Base-by-base conservation (phyloP, 2,113 vertebrate genomes). In the Cettia cetti region DNA sequence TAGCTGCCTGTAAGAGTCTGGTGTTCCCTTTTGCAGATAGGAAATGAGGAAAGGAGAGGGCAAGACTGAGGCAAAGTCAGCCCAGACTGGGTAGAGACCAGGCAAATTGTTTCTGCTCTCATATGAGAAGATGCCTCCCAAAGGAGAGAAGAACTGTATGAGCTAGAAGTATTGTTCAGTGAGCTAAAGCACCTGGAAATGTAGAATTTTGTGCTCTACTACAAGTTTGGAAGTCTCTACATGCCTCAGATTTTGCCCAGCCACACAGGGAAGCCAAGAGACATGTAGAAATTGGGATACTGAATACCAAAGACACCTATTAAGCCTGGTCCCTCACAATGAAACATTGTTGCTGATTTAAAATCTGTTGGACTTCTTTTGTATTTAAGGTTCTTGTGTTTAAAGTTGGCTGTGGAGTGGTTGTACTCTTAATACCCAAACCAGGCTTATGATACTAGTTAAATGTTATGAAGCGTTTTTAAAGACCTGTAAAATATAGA, bases 401-500 rank as follows among this genome's bases (percentile, higher is more conserved):
- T 75, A 65, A 76, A 90, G 71, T 13, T 81, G 82, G 72, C 90
- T 60, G 20, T 53, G 68, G 24, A 64, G 59, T 71, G 20, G 26
- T 40, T 81, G 35, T 64, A 40, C 37, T 89, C 28, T 37, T 64
- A 86, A 86, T 90, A 64, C 14, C 8, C 39, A 77, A 83, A 63
- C 44, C 2, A 6, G 40, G n/a, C 61, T 86, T 86, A 84, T 1
- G 5, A 82, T 95, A 77, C 87, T 60, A 68, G 69, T 68, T 90
- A 93, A 96, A 95, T 2, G 11, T 92, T 83, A 81, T 86, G 79
- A 94, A 91, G 64, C 68, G 63, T 28, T 77, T 96, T 94, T 56
- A 89, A 95, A 93, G 79, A 75, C 28, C 76, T 64, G 60, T 96
- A 88, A 95, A 96, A 92, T 71, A 60, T 40, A 82, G 77, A 79